Percentiles rank a stretch among this genome's conserved stretches.
Conservation (phyloP, 2,113 vertebrate species). For the Myocastor coypus region DNA sequence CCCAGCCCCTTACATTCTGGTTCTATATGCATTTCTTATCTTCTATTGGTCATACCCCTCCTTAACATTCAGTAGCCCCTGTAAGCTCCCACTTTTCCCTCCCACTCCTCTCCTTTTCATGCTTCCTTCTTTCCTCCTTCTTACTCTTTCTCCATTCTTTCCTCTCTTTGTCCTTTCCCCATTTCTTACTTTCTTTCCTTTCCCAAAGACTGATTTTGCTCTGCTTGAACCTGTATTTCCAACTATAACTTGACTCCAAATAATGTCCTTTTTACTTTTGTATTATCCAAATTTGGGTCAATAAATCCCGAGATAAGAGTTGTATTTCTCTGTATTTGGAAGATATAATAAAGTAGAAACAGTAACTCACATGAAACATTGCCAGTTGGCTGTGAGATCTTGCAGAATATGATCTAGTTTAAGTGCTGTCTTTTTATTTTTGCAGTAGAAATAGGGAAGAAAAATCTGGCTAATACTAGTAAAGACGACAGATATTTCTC, state of each 20-base stretch:
- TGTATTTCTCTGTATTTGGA: slow-evolving; percentile 37
- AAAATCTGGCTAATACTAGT: not conserved
- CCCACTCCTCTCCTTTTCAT: not conserved
- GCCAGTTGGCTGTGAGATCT: slow-evolving; percentile 14
- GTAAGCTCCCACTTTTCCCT: too few species aligned
- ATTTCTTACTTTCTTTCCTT: not conserved
- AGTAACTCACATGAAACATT: not conserved
- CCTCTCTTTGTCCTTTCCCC: not conserved
- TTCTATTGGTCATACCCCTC: not conserved
- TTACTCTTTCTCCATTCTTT: too few species aligned
- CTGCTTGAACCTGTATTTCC: not conserved
- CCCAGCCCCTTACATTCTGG: too few species aligned
- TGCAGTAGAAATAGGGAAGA: not conserved
- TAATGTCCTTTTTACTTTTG: not conserved
- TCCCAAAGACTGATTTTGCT: not conserved
- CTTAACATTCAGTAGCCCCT: too few species aligned
- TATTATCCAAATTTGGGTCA: not conserved
- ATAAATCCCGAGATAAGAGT: not conserved
- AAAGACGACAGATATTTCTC: not conserved
- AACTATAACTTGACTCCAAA: not conserved
- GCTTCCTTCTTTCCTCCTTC: not conserved
- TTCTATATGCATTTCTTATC: not conserved
- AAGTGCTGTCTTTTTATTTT: not conserved
- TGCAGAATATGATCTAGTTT: not conserved
- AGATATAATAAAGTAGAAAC: slow-evolving; percentile 35